phyloP scores from a whole-genome alignment of 2,888 invertebrate genomes.

The Lasioglossum villosulum region DNA sequence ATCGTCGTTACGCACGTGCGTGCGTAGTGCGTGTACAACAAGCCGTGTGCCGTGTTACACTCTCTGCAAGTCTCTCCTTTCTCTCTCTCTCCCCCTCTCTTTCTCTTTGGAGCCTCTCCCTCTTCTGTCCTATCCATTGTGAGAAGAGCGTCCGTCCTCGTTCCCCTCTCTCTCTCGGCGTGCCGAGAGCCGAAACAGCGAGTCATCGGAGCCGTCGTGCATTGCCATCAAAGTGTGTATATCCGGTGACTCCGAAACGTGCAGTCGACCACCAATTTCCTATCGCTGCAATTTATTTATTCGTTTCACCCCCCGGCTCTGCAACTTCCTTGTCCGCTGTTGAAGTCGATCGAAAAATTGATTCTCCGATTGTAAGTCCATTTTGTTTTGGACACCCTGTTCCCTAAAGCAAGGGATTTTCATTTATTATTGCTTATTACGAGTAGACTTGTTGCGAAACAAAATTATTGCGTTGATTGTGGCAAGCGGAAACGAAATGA shows the following conservation, averaged over 20 bases:
- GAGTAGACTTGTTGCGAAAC: too few relatives aligned
- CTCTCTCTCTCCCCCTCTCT: not conserved
- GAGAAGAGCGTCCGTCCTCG: not conserved
- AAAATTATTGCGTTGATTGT: too few relatives aligned
- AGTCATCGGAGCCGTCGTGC: constrained; percentile 42
- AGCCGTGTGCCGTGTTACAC: constrained; percentile 6
- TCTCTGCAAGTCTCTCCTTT: constrained; percentile 9
- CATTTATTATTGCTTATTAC: too few relatives aligned
- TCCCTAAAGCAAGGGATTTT: not conserved
- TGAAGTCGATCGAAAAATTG: not conserved
- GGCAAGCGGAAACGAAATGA: too few relatives aligned
- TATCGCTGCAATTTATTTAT: constrained; percentile 8
- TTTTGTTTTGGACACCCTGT: not conserved
- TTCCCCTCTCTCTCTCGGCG: not conserved
- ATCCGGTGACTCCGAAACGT: constrained; percentile 39
- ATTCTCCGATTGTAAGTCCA: not conserved
- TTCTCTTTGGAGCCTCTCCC: not conserved
- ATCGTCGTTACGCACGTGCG: constrained; percentile 61
- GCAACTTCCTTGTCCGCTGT: not conserved
- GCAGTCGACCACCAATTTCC: not conserved
- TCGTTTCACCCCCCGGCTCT: not conserved
- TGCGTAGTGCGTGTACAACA: constrained; percentile 11
- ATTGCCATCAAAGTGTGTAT: constrained; percentile 33
- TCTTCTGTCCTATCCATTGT: not conserved
- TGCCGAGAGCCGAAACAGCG: constrained; percentile 40